Evolutionary conservation across 2,888 invertebrate genomes (phyloP).

Genomic region (Ochlodes sylvanus): DNA sequence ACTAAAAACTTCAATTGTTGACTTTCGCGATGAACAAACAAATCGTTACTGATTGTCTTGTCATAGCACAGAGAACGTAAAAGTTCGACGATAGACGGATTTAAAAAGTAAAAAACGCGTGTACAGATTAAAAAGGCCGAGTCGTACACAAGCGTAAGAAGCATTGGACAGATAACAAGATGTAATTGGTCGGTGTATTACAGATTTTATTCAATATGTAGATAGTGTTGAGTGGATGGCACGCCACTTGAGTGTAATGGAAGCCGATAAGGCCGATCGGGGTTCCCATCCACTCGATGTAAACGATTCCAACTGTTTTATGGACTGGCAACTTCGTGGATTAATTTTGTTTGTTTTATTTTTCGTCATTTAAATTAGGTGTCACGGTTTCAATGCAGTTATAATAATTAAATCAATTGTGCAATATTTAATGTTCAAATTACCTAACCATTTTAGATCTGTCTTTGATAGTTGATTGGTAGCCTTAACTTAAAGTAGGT

Average conservation of each 20-base stretch:
- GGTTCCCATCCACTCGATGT: constrained; percentile 49
- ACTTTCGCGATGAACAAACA: background rate
- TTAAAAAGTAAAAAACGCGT: constrained; percentile 32
- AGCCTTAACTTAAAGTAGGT: too few species aligned
- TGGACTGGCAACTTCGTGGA: constrained; percentile 34
- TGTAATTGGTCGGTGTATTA: constrained; percentile 56
- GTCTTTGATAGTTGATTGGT: too few species aligned
- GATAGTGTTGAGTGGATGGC: constrained; percentile 50
- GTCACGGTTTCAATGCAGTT: constrained; percentile 1
- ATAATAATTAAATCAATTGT: too few species aligned
- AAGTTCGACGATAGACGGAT: constrained; percentile 35
- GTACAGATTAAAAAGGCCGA: constrained; percentile 37
- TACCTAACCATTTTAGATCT: too few species aligned
- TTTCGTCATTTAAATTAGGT: constrained; percentile 22
- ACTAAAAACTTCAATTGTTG: too few species aligned
- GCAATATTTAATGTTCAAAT: too few species aligned
- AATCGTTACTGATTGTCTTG: constrained; percentile 1
- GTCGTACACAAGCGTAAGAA: constrained; percentile 42
- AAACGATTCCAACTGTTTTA: constrained; percentile 40
- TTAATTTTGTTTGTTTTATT: constrained; percentile 26
- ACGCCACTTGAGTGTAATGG: constrained; percentile 52
- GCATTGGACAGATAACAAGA: constrained; percentile 50
- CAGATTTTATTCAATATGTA: constrained; percentile 53
- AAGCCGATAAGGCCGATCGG: constrained; percentile 50
- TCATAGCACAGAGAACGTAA: constrained; percentile 23